Evolutionary conservation across 2,113 vertebrate species (phyloP).

Genomic region (Marmota monax): DNA sequence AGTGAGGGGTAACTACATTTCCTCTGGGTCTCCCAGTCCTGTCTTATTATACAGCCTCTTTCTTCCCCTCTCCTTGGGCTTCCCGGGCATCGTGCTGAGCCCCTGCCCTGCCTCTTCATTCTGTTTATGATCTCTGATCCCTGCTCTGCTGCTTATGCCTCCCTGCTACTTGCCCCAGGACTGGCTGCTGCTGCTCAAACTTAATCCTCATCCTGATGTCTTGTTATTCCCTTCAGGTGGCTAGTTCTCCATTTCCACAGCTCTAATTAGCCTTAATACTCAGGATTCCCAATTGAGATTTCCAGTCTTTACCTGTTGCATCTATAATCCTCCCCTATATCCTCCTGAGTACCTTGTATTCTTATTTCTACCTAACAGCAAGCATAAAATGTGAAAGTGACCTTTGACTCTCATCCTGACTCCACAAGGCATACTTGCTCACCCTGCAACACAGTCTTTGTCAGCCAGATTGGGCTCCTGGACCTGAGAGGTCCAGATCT

Average conservation of each 20-base stretch:
- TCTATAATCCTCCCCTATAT: neutral
- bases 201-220: neutral
- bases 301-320: neutral
- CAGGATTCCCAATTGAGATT: neutral
- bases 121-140: too few relatives aligned
- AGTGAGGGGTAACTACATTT: neutral
- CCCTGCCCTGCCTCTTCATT: accelerated
- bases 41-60: neutral
- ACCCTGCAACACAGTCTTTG: neutral
- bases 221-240: neutral
- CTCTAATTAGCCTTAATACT: neutral
- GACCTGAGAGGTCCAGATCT: neutral
- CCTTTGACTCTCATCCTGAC: neutral
- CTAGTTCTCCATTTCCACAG: neutral
- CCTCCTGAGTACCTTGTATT: neutral
- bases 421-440: too few relatives aligned
- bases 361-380: neutral
- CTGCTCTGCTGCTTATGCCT: neutral
- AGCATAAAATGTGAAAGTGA: neutral
- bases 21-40: too few relatives aligned
- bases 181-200: neutral
- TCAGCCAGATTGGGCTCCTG: neutral
- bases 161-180: too few relatives aligned
- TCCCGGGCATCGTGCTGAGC: too few relatives aligned
- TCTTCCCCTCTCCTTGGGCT: neutral